Evolutionary conservation across 2,797 vertebrate species (phyloP).

Genomic region (Pempheris klunzingeri): DNA sequence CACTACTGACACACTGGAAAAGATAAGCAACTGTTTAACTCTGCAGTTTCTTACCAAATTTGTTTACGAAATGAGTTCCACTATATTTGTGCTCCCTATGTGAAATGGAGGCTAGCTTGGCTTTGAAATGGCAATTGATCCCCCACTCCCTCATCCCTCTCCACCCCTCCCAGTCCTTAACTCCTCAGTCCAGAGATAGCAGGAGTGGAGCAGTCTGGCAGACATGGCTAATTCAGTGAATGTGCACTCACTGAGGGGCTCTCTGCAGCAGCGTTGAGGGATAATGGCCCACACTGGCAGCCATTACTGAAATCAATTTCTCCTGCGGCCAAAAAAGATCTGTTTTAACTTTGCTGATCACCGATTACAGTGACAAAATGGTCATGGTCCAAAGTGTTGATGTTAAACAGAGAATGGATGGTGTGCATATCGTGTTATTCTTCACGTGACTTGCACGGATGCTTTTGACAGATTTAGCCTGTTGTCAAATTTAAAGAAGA

Average conservation of each 20-base stretch:
- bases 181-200: conserved; percentile 40
- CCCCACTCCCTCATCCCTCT: conserved; percentile 1
- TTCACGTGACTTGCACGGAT: not conserved
- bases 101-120: conserved; percentile 56
- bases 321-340: conserved; percentile 9
- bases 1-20: not conserved
- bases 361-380: conserved; percentile 1
- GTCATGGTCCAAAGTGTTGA: not conserved
- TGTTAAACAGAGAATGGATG: not conserved
- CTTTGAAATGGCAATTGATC: conserved; percentile 39
- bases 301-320: conserved; percentile 43
- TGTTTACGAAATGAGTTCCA: not conserved
- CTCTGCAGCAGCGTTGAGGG: conserved; percentile 44
- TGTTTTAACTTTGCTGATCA: conserved; percentile 1
- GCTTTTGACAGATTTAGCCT: not conserved
- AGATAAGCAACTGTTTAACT: not conserved
- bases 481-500: not conserved
- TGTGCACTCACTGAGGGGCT: conserved; percentile 51
- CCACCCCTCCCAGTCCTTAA: conserved; percentile 36
- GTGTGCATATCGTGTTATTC: not conserved
- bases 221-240: conserved; percentile 61
- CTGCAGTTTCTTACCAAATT: not conserved
- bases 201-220: conserved; percentile 56
- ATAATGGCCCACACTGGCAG: conserved; percentile 54
- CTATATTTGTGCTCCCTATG: conserved; percentile 4